These are phyloP conservation scores for Orthonyx spaldingii DNA, from an alignment of 2,113 vertebrate species.

Conservation along the genomic window DNA sequence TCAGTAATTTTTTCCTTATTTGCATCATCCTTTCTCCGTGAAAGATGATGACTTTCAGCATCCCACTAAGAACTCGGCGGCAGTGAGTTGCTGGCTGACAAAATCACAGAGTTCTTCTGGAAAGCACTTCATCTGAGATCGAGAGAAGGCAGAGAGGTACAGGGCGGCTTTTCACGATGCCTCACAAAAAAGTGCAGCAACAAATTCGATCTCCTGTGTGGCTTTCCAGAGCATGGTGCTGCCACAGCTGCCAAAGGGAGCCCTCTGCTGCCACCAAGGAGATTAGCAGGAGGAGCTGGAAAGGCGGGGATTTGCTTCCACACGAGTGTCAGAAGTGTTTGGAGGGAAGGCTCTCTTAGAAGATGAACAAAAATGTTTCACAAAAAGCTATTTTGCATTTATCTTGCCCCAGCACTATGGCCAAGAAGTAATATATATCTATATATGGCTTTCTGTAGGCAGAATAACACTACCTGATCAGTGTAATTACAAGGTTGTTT, in stretches of 20 bases:
- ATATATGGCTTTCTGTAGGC: neutral
- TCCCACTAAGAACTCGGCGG: neutral
- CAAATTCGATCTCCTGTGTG: accelerated
- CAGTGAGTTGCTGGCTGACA: neutral
- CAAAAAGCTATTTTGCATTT: neutral
- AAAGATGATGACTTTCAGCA: neutral
- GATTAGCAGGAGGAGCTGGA: neutral
- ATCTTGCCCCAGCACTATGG: neutral
- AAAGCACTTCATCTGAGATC: accelerated
- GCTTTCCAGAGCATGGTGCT: neutral
- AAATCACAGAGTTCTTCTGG: neutral
- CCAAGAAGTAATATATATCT: neutral
- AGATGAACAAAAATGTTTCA: neutral
- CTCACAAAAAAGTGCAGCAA: neutral
- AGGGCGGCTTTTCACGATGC: neutral
- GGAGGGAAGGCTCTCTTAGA: neutral
- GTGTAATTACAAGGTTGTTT: neutral
- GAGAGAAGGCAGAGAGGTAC: neutral
- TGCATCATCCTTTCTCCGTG: neutral
- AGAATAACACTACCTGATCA: neutral
- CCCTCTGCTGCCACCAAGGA: conserved; percentile 30
- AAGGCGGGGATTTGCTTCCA: neutral
- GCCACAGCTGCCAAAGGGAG: conserved; percentile 23
- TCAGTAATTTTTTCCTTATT: neutral
- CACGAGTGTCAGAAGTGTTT: neutral